Percentiles rank a stretch among this genome's conserved stretches.
These are phyloP conservation scores for Peromyscus aztecus DNA, from an alignment of 2,797 vertebrate genomes.

Conservation along the genomic window DNA sequence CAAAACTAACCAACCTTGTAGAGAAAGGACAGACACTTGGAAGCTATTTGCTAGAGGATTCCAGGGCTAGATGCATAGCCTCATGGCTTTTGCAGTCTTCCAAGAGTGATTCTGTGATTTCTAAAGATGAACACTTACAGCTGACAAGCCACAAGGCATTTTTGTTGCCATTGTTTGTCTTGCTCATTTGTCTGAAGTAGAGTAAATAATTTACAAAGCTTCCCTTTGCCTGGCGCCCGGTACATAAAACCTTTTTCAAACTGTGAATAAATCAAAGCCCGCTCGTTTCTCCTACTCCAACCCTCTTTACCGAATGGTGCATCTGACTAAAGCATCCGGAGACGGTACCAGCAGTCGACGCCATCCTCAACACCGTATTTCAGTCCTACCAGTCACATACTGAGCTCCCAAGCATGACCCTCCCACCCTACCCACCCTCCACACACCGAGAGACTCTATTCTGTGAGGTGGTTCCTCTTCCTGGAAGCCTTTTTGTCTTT, in stretches of 20 bases:
- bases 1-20: neutral
- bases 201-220: constrained; percentile 16
- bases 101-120: constrained; percentile 18
- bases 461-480: neutral
- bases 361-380: neutral
- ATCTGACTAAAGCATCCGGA: neutral
- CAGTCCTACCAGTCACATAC: neutral
- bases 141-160: neutral
- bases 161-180: neutral
- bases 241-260: constrained; percentile 35
- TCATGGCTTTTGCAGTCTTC: neutral
- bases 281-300: neutral
- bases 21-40: neutral
- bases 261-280: constrained; percentile 19
- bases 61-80: neutral
- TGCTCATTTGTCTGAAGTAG: neutral
- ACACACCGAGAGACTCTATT: neutral
- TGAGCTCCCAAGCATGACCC: neutral
- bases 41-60: neutral
- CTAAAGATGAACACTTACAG: constrained; percentile 27
- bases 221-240: neutral
- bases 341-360: neutral
- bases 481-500: neutral
- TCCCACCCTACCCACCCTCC: neutral
- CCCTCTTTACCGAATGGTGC: neutral